phyloP scores from a whole-genome alignment of 35 echinoderm and acorn worm genomes.

The Chiridota heheva region DNA sequence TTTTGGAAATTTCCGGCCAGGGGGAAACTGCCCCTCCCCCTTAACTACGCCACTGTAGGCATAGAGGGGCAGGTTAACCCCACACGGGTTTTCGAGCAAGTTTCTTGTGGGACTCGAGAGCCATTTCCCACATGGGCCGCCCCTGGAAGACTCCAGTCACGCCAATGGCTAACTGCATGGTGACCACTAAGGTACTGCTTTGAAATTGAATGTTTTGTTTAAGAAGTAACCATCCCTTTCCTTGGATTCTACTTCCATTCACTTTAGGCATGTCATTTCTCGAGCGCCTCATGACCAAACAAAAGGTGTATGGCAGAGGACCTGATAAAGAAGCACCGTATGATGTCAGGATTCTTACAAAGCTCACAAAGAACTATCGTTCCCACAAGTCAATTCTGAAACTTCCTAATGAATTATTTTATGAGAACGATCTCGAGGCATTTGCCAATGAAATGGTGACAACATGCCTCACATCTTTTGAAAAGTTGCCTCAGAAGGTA shows the following conservation, averaged over 20 bases:
- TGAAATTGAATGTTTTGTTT: no score
- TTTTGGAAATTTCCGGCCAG: no score
- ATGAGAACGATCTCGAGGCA: conserved; percentile 65
- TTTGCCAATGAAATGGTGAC: conserved; percentile 65
- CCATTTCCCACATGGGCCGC: no score
- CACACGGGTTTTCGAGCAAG: no score
- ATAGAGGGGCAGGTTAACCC: no score
- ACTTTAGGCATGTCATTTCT: conserved; percentile 54
- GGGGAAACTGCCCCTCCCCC: no score
- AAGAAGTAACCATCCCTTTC: no score
- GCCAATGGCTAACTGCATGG: no score
- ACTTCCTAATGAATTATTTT: conserved; percentile 86
- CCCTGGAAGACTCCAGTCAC: no score
- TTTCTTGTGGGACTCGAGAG: no score
- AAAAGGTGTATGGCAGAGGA: conserved; percentile 37
- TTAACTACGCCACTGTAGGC: no score
- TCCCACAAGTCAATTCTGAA: conserved; percentile 69
- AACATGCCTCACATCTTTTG: conserved; percentile 40
- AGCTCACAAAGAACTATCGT: conserved; percentile 82
- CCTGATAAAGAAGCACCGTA: conserved; percentile 32
- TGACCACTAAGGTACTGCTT: no score
- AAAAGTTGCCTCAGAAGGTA: conserved; percentile 78
- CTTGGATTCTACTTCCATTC: background rate
- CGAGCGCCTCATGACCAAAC: conserved; percentile 72
- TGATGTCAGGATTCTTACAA: conserved; percentile 65